phyloP scores from a whole-genome alignment of 2,797 vertebrate genomes.

The Lagodon rhomboides region DNA sequence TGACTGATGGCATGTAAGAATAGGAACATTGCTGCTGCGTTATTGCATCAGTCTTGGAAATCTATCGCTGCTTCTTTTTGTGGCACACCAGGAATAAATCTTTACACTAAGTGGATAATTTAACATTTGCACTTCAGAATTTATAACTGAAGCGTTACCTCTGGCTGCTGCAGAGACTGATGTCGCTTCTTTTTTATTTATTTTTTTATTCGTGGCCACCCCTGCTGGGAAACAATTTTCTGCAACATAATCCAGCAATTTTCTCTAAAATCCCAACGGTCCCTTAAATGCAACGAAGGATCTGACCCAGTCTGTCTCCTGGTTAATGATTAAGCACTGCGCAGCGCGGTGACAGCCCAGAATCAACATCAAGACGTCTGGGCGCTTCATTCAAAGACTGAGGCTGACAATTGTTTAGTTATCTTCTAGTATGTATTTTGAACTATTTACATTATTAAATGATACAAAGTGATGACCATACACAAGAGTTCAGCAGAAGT shows the following conservation, averaged over 20 bases:
- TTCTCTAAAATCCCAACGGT: constrained; percentile 27
- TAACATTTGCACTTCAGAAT: constrained; percentile 18
- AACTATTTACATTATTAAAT: neutral
- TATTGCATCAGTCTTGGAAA: constrained; percentile 19
- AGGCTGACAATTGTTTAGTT: neutral
- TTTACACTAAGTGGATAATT: constrained; percentile 14
- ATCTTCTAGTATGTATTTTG: no score
- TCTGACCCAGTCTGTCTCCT: constrained; percentile 7
- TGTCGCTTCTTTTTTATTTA: constrained; percentile 10
- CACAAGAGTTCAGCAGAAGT: neutral
- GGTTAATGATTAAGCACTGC: constrained; percentile 29
- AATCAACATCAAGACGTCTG: neutral
- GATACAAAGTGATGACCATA: neutral
- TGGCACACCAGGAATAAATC: constrained; percentile 3
- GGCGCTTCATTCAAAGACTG: neutral
- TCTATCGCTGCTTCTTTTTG: constrained; percentile 1
- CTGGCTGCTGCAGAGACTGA: constrained; percentile 16
- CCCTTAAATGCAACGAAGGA: constrained; percentile 3
- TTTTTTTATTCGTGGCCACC: neutral
- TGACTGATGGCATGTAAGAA: constrained; percentile 28
- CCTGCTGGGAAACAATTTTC: constrained; percentile 12
- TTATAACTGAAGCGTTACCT: constrained; percentile 14
- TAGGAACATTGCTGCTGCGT: constrained; percentile 13
- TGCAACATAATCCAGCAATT: constrained; percentile 18
- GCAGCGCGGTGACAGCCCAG: neutral